Conservation (phyloP, 2,797 vertebrate species). For the Momotus momota region DNA sequence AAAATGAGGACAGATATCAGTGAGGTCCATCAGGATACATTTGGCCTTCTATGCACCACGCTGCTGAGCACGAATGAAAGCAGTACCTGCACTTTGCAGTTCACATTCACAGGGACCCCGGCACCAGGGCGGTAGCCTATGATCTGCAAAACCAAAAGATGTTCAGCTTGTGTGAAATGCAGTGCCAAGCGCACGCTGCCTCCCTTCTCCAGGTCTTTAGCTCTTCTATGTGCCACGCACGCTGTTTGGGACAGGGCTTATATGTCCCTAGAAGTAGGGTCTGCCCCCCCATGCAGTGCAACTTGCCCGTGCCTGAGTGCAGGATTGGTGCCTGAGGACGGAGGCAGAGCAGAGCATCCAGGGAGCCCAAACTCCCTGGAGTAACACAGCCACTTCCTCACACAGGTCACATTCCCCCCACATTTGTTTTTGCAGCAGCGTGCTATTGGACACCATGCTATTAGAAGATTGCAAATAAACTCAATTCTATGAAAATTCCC, state of each 20-base stretch:
- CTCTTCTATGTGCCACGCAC: not conserved
- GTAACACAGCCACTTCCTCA: not conserved
- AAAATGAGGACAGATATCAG: not conserved
- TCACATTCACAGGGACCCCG: conserved; percentile 90
- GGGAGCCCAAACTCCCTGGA: not conserved
- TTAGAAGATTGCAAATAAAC: not conserved
- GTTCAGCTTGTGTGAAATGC: not conserved
- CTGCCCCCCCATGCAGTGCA: not conserved
- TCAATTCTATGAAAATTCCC: not conserved
- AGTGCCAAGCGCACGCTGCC: accelerated
- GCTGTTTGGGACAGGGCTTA: not conserved
- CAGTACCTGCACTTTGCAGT: conserved; percentile 90
- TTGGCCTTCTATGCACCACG: accelerated
- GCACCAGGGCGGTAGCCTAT: conserved; percentile 92
- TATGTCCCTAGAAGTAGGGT: not conserved
- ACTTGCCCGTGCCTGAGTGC: accelerated
- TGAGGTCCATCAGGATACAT: not conserved
- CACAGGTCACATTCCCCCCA: not conserved
- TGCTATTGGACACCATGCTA: not conserved
- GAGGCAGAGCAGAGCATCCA: not conserved
- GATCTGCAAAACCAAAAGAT: conserved; percentile 82
- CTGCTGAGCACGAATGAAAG: accelerated
- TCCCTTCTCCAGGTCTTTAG: not conserved
- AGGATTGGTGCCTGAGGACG: not conserved
- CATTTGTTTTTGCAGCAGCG: not conserved